A percentile compares a stretch with the other conserved stretches of the same genome.
Evolutionary conservation across 2,888 invertebrate species (phyloP).

Genomic region (Diplazon laetatorius): DNA sequence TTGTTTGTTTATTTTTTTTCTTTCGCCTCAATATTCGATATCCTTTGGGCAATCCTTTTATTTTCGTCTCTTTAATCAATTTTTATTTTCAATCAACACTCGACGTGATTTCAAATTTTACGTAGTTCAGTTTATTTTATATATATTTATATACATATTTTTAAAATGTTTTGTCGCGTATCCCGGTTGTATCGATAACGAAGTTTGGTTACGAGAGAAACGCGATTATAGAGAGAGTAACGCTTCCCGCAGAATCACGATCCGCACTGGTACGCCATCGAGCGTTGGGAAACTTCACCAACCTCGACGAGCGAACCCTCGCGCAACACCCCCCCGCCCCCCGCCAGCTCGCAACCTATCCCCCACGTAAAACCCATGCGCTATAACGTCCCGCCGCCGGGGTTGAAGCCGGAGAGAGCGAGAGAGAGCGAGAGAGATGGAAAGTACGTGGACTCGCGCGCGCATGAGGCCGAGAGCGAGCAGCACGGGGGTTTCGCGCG

Average conservation of each 20-base stretch:
- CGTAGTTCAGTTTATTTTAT: neutral
- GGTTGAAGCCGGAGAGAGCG: constrained; percentile 20
- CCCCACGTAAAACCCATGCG: constrained; percentile 48
- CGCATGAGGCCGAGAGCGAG: constrained; percentile 51
- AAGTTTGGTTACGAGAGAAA: constrained; percentile 49
- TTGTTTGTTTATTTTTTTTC: too few relatives aligned
- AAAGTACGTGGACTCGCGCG: constrained; percentile 44
- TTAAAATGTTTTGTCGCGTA: neutral
- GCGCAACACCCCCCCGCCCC: constrained; percentile 60
- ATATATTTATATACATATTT: neutral
- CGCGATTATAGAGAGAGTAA: constrained; percentile 71
- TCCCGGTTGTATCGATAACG: constrained; percentile 2
- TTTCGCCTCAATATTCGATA: too few relatives aligned
- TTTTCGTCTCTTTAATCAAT: too few relatives aligned
- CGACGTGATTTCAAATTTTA: too few relatives aligned
- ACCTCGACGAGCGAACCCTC: constrained; percentile 67
- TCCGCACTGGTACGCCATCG: constrained; percentile 81
- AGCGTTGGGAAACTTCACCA: constrained; percentile 80
- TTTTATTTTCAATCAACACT: too few relatives aligned
- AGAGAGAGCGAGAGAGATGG: constrained; percentile 30
- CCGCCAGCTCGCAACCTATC: too few relatives aligned
- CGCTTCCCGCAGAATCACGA: constrained; percentile 80
- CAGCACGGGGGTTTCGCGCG: constrained; percentile 57
- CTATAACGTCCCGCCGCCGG: constrained; percentile 27
- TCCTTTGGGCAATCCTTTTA: too few relatives aligned